phyloP scores from a whole-genome alignment of 2,797 vertebrate genomes.

The Anabas testudineus region DNA sequence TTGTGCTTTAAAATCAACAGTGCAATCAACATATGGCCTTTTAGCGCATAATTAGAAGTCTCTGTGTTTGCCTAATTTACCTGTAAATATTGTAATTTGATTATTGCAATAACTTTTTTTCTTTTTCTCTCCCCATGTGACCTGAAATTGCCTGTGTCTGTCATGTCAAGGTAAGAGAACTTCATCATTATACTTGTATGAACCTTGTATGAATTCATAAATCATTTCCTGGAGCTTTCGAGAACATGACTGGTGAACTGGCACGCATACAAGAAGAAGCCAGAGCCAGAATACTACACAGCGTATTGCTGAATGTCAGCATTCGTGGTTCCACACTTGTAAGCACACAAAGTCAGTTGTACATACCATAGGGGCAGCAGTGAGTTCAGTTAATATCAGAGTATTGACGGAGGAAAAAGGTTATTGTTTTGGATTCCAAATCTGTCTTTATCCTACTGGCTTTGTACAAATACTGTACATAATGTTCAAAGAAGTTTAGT shows the following conservation, averaged over 20 bases:
- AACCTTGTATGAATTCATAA: neutral
- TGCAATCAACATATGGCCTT: neutral
- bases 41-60: too few relatives aligned
- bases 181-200: neutral
- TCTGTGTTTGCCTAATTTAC: neutral
- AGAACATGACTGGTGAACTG: neutral
- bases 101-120: slow-evolving; percentile 39
- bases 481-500: slow-evolving; percentile 68
- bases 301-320: neutral
- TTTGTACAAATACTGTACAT: slow-evolving; percentile 63
- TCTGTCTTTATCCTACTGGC: slow-evolving; percentile 59
- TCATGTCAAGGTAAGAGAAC: slow-evolving; percentile 79
- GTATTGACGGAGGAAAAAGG: slow-evolving; percentile 7
- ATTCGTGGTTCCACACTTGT: slow-evolving; percentile 18
- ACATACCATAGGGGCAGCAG: neutral
- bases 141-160: slow-evolving; percentile 14
- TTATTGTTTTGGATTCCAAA: slow-evolving; percentile 46
- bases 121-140: slow-evolving; percentile 37
- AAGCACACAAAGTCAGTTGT: slow-evolving; percentile 13
- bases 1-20: neutral
- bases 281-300: neutral
- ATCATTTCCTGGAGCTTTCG: slow-evolving; percentile 23
- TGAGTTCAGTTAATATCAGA: slow-evolving; percentile 16
- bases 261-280: neutral
- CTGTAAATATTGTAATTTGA: slow-evolving; percentile 14